phyloP scores from a whole-genome alignment of 1,140 invertebrate species.

The Drosophila busckii region DNA sequence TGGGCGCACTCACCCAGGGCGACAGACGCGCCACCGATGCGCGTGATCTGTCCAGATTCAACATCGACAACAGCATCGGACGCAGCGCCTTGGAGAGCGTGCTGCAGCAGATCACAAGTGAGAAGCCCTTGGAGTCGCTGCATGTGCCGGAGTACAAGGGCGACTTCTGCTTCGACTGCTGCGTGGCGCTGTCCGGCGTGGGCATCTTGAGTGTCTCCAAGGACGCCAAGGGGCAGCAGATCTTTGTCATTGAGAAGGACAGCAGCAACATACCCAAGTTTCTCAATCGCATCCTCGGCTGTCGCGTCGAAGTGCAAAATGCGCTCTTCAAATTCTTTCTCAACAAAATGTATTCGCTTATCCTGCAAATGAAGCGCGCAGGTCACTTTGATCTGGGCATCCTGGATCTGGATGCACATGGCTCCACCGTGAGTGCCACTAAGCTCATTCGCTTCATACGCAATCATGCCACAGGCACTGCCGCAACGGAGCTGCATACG shows the following conservation, averaged over 20 bases:
- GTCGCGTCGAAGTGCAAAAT: slow-evolving; percentile 98
- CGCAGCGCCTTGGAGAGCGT: slow-evolving; percentile 94
- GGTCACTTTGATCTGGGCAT: slow-evolving; percentile 93
- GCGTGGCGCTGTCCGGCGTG: slow-evolving; percentile 92
- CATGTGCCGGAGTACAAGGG: slow-evolving; percentile 84
- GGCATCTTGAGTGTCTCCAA: slow-evolving; percentile 93
- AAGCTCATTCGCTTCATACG: slow-evolving; percentile 88
- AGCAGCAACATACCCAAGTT: slow-evolving; percentile 99
- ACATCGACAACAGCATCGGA: slow-evolving; percentile 98
- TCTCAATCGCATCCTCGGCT: slow-evolving; percentile 97
- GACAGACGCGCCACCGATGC: slow-evolving; percentile 98
- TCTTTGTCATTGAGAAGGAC: slow-evolving; percentile 93
- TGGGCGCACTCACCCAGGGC: slow-evolving; percentile 98
- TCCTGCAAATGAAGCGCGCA: slow-evolving; percentile 88
- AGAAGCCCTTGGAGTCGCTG: slow-evolving; percentile 81
- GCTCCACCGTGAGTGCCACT: slow-evolving; percentile 89
- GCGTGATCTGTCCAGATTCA: slow-evolving; percentile 97
- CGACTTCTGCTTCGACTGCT: slow-evolving; percentile 96
- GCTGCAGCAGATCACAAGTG: slow-evolving; percentile 90
- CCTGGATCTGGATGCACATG: slow-evolving; percentile 93
- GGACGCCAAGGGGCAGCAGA: slow-evolving; percentile 84
- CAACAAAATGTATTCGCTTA: slow-evolving; percentile 92
- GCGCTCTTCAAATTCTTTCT: slow-evolving; percentile 98
- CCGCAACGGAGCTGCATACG: slow-evolving; percentile 93
- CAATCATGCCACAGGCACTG: slow-evolving; percentile 91